Percentiles rank a stretch among this genome's conserved stretches.
Conservation (phyloP, 2,888 invertebrate species). For the Stratiomys singularior region DNA sequence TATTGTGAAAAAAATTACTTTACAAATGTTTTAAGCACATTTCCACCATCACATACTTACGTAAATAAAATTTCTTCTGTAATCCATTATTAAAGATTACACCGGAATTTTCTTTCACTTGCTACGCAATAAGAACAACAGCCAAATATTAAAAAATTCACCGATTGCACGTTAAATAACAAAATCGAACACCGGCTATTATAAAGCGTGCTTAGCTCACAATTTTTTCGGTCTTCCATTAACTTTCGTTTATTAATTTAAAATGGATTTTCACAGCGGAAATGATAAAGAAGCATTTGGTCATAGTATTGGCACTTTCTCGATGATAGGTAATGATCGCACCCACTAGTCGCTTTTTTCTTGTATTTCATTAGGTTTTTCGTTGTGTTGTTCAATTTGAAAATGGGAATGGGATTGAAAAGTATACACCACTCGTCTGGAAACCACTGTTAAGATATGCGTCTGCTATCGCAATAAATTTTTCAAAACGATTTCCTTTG, state of each 20-base stretch:
- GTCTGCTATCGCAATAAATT: background rate
- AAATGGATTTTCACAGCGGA: constrained; percentile 25
- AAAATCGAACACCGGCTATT: background rate
- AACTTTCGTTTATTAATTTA: constrained; percentile 35
- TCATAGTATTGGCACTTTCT: constrained; percentile 45
- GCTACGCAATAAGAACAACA: background rate
- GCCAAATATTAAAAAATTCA: constrained; percentile 6
- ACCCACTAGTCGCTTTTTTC: constrained; percentile 34
- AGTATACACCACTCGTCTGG: background rate
- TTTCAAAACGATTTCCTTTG: constrained; percentile 6
- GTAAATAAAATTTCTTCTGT: constrained; percentile 20
- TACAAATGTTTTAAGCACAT: too few relatives aligned
- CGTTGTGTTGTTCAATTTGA: constrained; percentile 7
- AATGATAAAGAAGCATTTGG: constrained; percentile 1
- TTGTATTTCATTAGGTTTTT: background rate
- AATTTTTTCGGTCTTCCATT: constrained; percentile 21
- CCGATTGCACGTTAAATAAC: constrained; percentile 7
- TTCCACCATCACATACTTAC: constrained; percentile 23
- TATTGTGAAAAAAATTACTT: background rate
- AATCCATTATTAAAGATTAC: constrained; percentile 34
- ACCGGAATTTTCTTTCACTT: background rate
- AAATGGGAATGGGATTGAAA: background rate
- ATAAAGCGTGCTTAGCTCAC: constrained; percentile 6
- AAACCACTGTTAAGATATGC: background rate
- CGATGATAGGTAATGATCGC: constrained; percentile 23